Evolutionary conservation across 1,140 invertebrate species (phyloP).

Genomic region (Drosophila parvula): DNA sequence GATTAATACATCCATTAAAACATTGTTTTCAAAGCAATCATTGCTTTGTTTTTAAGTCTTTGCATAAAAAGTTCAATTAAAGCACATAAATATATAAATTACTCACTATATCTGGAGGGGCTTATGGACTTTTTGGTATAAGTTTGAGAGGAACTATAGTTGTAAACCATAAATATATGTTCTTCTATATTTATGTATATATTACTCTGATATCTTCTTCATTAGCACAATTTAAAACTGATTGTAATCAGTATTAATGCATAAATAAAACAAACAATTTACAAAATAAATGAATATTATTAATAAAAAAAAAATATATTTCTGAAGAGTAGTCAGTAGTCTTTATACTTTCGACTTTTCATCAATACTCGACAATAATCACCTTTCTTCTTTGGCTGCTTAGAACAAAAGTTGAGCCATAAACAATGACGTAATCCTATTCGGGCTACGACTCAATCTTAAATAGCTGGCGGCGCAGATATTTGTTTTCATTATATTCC

Average conservation of each 20-base stretch:
- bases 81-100: not conserved
- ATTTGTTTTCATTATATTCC: slow-evolving; percentile 74
- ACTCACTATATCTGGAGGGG: too few species aligned
- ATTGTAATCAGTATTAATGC: too few species aligned
- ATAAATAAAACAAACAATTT: too few species aligned
- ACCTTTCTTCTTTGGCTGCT: slow-evolving; percentile 25
- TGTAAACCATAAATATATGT: too few species aligned
- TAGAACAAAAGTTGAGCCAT: slow-evolving; percentile 63
- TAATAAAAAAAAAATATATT: not conserved
- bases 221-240: too few species aligned
- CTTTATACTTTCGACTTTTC: not conserved
- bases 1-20: not conserved
- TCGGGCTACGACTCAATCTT: slow-evolving; percentile 36
- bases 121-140: not conserved
- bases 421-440: slow-evolving; percentile 73
- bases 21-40: not conserved
- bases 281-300: not conserved
- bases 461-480: slow-evolving; percentile 52
- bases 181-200: too few species aligned
- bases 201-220: too few species aligned
- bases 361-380: not conserved
- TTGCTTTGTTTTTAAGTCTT: slow-evolving; percentile 13
- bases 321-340: not conserved
- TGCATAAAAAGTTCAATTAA: slow-evolving; percentile 5
- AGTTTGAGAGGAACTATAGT: not conserved